A percentile compares a stretch with the other conserved stretches of the same genome.
Evolutionary conservation across 2,797 vertebrate species (phyloP).

Genomic region (Neosilurus mollespiculum): DNA sequence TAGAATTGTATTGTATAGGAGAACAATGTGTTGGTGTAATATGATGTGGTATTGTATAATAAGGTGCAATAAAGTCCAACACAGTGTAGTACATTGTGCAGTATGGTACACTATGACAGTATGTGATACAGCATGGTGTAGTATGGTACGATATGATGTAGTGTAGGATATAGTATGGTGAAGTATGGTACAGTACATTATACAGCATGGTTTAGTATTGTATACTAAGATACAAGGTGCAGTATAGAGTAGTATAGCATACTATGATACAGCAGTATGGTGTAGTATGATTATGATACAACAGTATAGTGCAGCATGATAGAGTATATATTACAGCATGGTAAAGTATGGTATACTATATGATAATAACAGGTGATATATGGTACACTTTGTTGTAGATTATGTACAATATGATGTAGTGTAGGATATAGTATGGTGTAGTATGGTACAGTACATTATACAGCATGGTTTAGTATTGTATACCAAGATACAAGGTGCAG

Average conservation of each 20-base stretch:
- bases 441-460: background rate
- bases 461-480: background rate
- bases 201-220: background rate
- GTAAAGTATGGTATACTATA: background rate
- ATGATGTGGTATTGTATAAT: background rate
- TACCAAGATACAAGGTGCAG: no score
- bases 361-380: no score
- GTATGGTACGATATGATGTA: background rate
- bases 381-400: no score
- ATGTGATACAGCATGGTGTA: background rate
- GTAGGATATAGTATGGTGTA: background rate
- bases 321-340: background rate
- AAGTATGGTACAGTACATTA: background rate
- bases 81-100: background rate
- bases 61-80: background rate
- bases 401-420: background rate
- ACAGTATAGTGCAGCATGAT: background rate
- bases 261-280: no score
- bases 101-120: background rate
- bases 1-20: background rate
- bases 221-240: no score
- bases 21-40: background rate
- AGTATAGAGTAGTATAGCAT: background rate
- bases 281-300: background rate
- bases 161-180: background rate